Evolutionary conservation across 2,888 invertebrate species (phyloP).

Genomic region (Heliconius aoede): DNA sequence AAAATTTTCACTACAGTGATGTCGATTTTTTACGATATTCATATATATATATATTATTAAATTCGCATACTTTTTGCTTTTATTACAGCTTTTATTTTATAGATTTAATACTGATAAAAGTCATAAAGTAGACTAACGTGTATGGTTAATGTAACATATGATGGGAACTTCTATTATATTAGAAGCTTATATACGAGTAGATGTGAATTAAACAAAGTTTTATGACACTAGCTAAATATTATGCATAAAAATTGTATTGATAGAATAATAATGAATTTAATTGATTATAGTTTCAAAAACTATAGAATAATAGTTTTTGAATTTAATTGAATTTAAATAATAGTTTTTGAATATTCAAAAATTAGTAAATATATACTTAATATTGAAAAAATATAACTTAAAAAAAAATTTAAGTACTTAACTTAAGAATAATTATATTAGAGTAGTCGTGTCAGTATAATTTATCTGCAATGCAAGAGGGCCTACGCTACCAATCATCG

Average conservation of each 20-base stretch:
- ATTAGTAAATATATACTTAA: neutral
- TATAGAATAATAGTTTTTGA: too few relatives aligned
- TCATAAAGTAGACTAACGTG: neutral
- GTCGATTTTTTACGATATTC: conserved; percentile 7
- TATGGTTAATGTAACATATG: neutral
- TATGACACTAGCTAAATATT: conserved; percentile 7
- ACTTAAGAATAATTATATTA: too few relatives aligned
- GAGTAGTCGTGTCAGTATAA: neutral
- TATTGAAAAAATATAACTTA: neutral
- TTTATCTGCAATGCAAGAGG: conserved; percentile 68
- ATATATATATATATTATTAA: conserved; percentile 15
- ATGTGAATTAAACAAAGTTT: neutral
- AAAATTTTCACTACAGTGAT: conserved; percentile 10
- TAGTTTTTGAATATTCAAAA: neutral
- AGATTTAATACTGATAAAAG: neutral
- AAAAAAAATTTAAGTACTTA: neutral
- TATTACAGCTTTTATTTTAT: conserved; percentile 2
- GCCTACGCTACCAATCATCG: conserved; percentile 78
- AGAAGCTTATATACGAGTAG: neutral
- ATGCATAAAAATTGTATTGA: neutral
- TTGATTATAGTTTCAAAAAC: too few relatives aligned
- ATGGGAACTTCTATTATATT: neutral
- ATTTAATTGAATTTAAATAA: neutral
- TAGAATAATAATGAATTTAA: too few relatives aligned
- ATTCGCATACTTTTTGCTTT: conserved; percentile 24